Evolutionary conservation across 1,140 invertebrate genomes (phyloP).

Genomic region (Sesamia nonagrioides): DNA sequence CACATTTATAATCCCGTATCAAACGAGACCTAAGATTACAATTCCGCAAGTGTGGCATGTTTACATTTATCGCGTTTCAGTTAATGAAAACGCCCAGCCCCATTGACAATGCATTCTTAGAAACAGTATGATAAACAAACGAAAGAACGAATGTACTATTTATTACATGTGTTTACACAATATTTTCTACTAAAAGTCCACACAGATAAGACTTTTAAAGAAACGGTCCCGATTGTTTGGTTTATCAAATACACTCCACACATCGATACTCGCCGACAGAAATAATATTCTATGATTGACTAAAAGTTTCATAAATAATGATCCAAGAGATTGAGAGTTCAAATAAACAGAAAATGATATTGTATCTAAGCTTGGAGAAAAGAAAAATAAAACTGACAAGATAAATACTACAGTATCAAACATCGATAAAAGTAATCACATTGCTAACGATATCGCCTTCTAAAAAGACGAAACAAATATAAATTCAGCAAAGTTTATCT

Average conservation of each 20-base stretch:
- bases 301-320: constrained; percentile 15
- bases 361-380: constrained; percentile 11
- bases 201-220: constrained; percentile 45
- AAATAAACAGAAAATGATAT: constrained; percentile 38
- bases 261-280: constrained; percentile 19
- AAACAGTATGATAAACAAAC: constrained; percentile 51
- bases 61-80: constrained; percentile 56
- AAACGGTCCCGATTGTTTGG: constrained; percentile 37
- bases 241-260: constrained; percentile 23
- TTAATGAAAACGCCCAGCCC: constrained; percentile 48
- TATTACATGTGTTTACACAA: constrained; percentile 53
- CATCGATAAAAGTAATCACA: constrained; percentile 30
- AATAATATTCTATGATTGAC: constrained; percentile 22
- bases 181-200: constrained; percentile 45
- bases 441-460: constrained; percentile 19
- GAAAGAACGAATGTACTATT: constrained; percentile 40
- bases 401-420: constrained; percentile 13
- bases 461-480: constrained; percentile 26
- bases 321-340: not conserved
- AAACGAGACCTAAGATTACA: constrained; percentile 18
- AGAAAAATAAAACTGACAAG: constrained; percentile 14
- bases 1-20: constrained; percentile 4
- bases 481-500: constrained; percentile 35
- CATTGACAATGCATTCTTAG: constrained; percentile 49
- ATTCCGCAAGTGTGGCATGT: constrained; percentile 40